These are phyloP conservation scores for Fulica atra DNA, from an alignment of 2,113 vertebrate genomes.

Conservation along the genomic window DNA sequence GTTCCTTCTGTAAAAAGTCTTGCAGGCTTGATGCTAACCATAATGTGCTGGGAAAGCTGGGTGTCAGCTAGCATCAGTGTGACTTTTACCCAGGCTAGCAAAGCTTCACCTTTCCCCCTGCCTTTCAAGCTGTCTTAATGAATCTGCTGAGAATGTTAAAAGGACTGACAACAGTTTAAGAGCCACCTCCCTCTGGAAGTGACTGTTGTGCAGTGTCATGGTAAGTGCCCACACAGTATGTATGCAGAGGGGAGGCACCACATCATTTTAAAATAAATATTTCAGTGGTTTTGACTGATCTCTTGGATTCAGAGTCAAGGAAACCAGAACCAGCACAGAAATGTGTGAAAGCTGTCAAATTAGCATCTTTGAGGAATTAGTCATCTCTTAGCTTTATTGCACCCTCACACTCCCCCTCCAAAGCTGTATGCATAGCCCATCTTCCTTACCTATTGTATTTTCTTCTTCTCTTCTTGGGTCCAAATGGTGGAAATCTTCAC, in stretches of 20 bases:
- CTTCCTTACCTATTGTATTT: constrained; percentile 22
- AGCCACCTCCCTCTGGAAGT: not conserved
- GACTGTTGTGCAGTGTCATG: not conserved
- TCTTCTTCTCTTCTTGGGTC: not conserved
- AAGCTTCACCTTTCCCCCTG: not conserved
- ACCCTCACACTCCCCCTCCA: not conserved
- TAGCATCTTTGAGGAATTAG: not conserved
- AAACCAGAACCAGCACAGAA: not conserved
- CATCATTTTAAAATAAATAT: not conserved
- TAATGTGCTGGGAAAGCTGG: not conserved
- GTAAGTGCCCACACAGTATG: not conserved
- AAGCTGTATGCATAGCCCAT: not conserved
- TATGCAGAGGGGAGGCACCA: not conserved
- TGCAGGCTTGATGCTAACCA: not conserved
- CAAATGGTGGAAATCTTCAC: not conserved
- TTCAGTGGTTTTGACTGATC: not conserved
- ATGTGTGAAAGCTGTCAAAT: not conserved
- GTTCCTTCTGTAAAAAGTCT: not conserved
- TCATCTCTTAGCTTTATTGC: not conserved
- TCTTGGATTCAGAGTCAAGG: not conserved
- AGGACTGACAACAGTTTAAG: not conserved
- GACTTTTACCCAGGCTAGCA: not conserved
- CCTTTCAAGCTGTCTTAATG: not conserved
- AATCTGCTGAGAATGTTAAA: not conserved
- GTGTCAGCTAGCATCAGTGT: not conserved